Base-by-base conservation (phyloP, 2,888 invertebrate genomes). In the Ichneumon xanthorius region DNA sequence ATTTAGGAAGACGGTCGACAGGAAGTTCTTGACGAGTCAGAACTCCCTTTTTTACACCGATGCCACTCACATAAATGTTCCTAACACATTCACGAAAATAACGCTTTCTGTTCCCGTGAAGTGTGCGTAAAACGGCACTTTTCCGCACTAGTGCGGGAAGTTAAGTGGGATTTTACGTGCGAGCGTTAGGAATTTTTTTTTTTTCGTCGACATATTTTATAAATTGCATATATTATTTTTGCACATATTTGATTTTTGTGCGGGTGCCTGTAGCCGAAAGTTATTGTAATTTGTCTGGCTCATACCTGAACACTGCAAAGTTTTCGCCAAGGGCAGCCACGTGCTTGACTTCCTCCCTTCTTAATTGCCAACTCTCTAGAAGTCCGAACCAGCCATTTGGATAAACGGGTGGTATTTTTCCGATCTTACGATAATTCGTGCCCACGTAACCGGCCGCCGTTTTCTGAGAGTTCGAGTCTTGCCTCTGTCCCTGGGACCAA, bases 351-450 rank as follows among this genome's bases (percentile, higher is more conserved):
- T 95, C 94, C 0, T 95, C 95, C 0, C 91, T 89, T 55, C 93
- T 94, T 22, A 98, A 91, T 0, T 95, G 94, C 6, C 94, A 93
- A 3, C 97, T 96, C 91, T 98, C 98, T 0, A 96, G 94, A 1
- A 98, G 92, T 0, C 96, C 96, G 89, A 97, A 98, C 98, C 98
- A 98, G 0, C 98, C 98, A 91, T 98, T 98, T 0, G 98, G 98
- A 92, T 96, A 98, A 0, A 97, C 97, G 0, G 98, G 98, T 0
- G 98, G 98, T 2, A 97, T 92, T 0, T 95, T 94, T 0, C 97
- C 97, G 6, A 96, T 94, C 80, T 95, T 95, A 7, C 97, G 94
- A 55, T 86, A 88, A 77, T 88, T 89, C 63, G 84, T 70, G 14
- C 68, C 80, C 9, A 75, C 37, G 40, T 63, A 84, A 71, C 80